Base-by-base conservation (phyloP, 2,797 vertebrate genomes). In the Perodicticus potto region DNA sequence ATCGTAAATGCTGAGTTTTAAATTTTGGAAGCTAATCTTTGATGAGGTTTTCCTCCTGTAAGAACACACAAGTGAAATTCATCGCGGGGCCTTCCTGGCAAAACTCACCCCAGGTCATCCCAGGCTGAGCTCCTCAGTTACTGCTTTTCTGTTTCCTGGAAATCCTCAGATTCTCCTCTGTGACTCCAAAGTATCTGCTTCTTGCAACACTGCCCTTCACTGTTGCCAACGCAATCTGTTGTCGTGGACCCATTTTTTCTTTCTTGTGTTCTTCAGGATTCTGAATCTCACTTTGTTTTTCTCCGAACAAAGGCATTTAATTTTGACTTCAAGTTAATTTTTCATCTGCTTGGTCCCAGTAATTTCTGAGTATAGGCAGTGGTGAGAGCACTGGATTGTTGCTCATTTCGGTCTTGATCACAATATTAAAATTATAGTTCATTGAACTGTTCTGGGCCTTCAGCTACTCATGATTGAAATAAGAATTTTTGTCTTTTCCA, bases 261-360 rank as follows among this genome's bases (percentile, higher is more conserved):
- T 55, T 23, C 49, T 67, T 57, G 65, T 89, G 55, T 91, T 96
- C 22, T 73, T 91, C 12, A 84, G 57, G 32, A 86, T 92, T 90
- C 45, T 88, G 63, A 83, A 73, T 61, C 37, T 87, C 17, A 63
- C 32, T 85, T n/a, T 82, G n/a, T 17, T 82, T 80, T 89, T 73
- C 20, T 45, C 40, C 59, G 13, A 93, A 73, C 17, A 85, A 69
- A 95, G 17, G 4, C 49, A 80, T 76, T 95, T 83, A 13, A 73
- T 81, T 96, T 92, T 85, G 78, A 74, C 73, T 89, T 95, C 61
- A 49, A 61, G 65, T 87, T 90, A 88, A 74, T 77, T 94, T 94
- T 94, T 81, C 55, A 69, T 93, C n/a, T 94, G 43, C 14, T 69
- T 93, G 45, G 63, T 77, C 40, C 43, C 32, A 86, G 0, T 57